These are phyloP conservation scores for Heliconius erato DNA, from an alignment of 2,888 invertebrate species.

Conservation along the genomic window DNA sequence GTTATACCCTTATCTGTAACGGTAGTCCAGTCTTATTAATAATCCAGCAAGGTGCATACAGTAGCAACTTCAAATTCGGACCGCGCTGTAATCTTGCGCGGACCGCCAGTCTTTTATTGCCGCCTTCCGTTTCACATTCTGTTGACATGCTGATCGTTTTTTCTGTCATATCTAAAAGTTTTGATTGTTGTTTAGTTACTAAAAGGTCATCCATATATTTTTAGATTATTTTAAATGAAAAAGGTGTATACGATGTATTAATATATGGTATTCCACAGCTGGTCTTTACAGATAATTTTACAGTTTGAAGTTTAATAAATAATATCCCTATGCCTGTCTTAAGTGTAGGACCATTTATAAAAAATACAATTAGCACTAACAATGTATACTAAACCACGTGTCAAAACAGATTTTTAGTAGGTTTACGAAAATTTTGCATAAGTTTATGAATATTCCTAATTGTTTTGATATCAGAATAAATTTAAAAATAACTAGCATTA, in stretches of 20 bases:
- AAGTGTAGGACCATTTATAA: too few relatives aligned
- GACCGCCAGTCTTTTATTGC: slow-evolving; percentile 88
- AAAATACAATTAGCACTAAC: too few relatives aligned
- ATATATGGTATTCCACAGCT: too few relatives aligned
- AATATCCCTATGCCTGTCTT: too few relatives aligned
- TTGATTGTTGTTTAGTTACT: neutral
- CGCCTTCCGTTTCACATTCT: slow-evolving; percentile 88
- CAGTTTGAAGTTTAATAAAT: too few relatives aligned
- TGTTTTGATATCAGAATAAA: too few relatives aligned
- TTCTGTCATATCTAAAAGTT: slow-evolving; percentile 84
- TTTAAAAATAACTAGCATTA: neutral
- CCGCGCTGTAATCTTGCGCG: slow-evolving; percentile 88
- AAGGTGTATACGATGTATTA: too few relatives aligned
- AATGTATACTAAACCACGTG: too few relatives aligned
- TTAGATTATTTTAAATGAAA: too few relatives aligned
- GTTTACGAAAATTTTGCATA: neutral
- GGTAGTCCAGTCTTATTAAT: slow-evolving; percentile 95
- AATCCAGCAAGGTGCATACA: slow-evolving; percentile 95
- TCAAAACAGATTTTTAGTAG: neutral
- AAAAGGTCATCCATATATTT: neutral
- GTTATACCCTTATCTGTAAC: slow-evolving; percentile 89
- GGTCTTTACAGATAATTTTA: too few relatives aligned
- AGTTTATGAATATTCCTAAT: too few relatives aligned
- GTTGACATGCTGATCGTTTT: slow-evolving; percentile 88
- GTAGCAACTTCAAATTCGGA: slow-evolving; percentile 87